Evolutionary conservation across 1,140 invertebrate genomes (phyloP).

Genomic region (Diabrotica undecimpunctata): DNA sequence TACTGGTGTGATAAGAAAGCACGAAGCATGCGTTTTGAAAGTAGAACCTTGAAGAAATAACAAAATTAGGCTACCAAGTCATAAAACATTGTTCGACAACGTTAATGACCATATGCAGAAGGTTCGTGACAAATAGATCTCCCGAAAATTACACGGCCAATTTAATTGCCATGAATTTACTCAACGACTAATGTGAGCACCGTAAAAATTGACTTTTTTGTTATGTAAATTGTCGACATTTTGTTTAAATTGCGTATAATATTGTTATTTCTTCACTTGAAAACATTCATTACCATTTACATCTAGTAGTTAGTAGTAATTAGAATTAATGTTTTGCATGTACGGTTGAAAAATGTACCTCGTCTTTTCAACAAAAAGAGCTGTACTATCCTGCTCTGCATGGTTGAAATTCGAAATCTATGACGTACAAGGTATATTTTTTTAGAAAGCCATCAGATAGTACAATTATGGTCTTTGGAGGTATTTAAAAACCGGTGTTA

Average conservation of each 20-base stretch:
- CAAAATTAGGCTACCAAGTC: conserved; percentile 6
- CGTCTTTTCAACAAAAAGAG: neutral
- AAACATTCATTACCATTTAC: conserved; percentile 1
- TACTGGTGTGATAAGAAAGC: conserved; percentile 45
- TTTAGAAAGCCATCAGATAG: no score
- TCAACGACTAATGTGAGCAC: neutral
- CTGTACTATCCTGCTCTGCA: no score
- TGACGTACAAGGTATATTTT: no score
- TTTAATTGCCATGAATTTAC: no score
- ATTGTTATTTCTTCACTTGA: conserved; percentile 21
- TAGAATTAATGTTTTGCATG: conserved; percentile 2
- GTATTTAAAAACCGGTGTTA: no score
- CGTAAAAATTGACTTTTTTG: neutral
- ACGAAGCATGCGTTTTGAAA: conserved; percentile 58
- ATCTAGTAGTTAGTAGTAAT: conserved; percentile 2
- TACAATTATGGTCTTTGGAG: no score
- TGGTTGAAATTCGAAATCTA: no score
- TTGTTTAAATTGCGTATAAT: neutral
- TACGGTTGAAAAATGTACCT: neutral
- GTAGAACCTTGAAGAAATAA: conserved; percentile 17
- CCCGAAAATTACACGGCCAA: no score
- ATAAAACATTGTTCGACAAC: no score
- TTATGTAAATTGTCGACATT: neutral
- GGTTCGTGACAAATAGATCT: no score
- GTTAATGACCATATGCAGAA: no score